Evolutionary conservation across 1,140 invertebrate genomes (phyloP).

Genomic region (Rhopalosiphum maidis): DNA sequence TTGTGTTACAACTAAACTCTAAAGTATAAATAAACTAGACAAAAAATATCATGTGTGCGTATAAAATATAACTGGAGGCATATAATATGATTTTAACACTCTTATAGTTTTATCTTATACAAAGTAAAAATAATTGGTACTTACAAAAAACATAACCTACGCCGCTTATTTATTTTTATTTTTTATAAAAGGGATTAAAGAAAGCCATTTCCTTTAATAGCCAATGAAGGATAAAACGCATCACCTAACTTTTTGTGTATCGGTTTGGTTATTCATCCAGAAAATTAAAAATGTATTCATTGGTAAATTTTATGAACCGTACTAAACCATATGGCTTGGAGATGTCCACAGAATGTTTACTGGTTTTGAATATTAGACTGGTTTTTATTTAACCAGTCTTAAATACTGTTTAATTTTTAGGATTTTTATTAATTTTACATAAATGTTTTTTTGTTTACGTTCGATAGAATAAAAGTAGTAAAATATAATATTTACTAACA

Average conservation of each 20-base stretch:
- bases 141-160: background rate
- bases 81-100: background rate
- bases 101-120: slow-evolving; percentile 32
- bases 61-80: slow-evolving; percentile 8
- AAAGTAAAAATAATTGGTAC: slow-evolving; percentile 30
- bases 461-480: background rate
- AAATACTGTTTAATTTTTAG: background rate
- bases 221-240: slow-evolving; percentile 41
- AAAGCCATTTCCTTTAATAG: slow-evolving; percentile 31
- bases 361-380: slow-evolving; percentile 17
- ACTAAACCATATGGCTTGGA: slow-evolving; percentile 48
- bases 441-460: background rate
- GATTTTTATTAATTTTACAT: background rate
- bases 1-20: background rate
- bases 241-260: slow-evolving; percentile 39
- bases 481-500: background rate
- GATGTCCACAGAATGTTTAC: slow-evolving; percentile 18
- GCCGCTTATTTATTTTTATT: slow-evolving; percentile 33
- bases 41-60: background rate
- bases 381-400: slow-evolving; percentile 13
- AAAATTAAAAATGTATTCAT: slow-evolving; percentile 50
- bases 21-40: slow-evolving; percentile 21
- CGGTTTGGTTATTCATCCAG: slow-evolving; percentile 43
- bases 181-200: slow-evolving; percentile 55
- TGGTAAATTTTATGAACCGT: slow-evolving; percentile 51